Evolutionary conservation across 2,113 vertebrate species (phyloP).

Genomic region (Corythaeola cristata): DNA sequence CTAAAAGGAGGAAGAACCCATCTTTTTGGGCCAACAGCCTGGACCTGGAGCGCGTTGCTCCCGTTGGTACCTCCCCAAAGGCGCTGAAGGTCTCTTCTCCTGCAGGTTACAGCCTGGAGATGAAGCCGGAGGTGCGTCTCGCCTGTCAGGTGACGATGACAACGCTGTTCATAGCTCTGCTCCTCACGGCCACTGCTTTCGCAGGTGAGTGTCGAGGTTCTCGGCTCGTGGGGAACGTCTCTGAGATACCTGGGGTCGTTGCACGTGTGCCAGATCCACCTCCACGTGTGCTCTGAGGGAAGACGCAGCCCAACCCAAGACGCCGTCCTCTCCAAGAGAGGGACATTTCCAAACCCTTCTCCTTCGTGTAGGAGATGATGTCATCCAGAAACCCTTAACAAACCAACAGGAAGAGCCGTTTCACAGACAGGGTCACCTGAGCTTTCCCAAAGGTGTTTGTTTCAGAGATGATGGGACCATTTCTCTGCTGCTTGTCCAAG

Average conservation of each 20-base stretch:
- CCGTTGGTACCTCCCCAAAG: accelerated
- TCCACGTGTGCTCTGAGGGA: neutral
- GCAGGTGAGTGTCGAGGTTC: neutral
- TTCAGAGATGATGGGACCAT: too few relatives aligned
- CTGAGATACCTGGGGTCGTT: neutral
- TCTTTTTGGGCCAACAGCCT: too few relatives aligned
- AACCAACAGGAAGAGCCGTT: neutral
- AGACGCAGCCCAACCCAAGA: neutral
- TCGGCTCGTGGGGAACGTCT: accelerated
- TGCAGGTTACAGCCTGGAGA: neutral
- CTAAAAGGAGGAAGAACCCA: neutral
- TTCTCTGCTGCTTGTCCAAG: neutral
- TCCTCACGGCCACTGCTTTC: neutral
- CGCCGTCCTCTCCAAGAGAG: neutral
- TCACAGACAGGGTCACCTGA: neutral
- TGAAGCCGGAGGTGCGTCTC: neutral
- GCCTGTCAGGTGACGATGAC: neutral
- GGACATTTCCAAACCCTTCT: accelerated
- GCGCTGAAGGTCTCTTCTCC: neutral
- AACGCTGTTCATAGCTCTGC: neutral
- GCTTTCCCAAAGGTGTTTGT: neutral
- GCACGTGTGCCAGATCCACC: too few relatives aligned
- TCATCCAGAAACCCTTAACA: neutral
- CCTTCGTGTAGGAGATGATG: neutral
- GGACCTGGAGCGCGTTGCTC: accelerated